These are phyloP conservation scores for Tetrax tetrax DNA, from an alignment of 2,113 vertebrate genomes.

Conservation along the genomic window DNA sequence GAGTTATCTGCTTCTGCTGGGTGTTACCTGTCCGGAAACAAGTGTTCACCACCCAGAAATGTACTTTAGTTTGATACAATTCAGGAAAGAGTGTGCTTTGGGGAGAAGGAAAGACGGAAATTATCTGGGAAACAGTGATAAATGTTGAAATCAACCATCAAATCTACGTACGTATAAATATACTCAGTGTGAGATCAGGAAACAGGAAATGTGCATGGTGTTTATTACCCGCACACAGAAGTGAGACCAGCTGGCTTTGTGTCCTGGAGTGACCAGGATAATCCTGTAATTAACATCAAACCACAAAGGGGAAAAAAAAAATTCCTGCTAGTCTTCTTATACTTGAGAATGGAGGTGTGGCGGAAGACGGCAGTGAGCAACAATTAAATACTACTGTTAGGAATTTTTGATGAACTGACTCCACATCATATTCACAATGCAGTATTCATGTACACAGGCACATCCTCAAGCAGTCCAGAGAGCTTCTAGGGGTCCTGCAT, in stretches of 20 bases:
- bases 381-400: background rate
- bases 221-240: background rate
- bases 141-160: constrained; percentile 39
- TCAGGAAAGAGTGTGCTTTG: constrained; percentile 43
- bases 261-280: background rate
- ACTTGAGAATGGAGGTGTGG: background rate
- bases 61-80: constrained; percentile 35
- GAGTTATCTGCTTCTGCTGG: constrained; percentile 28
- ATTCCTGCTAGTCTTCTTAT: background rate
- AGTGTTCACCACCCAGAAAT: constrained; percentile 26
- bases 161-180: constrained; percentile 23
- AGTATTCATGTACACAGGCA: background rate
- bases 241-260: background rate
- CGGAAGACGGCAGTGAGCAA: background rate
- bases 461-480: rapidly evolving
- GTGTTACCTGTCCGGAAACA: constrained; percentile 49
- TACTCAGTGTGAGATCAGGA: constrained; percentile 37
- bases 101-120: constrained; percentile 27
- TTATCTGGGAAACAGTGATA: constrained; percentile 36
- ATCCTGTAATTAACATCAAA: constrained; percentile 1
- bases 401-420: background rate
- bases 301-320: background rate
- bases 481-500: background rate
- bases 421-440: background rate
- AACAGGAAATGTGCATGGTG: constrained; percentile 52